Base-by-base conservation (phyloP, 2,888 invertebrate species). In the Acanthosepion pharaonis region DNA sequence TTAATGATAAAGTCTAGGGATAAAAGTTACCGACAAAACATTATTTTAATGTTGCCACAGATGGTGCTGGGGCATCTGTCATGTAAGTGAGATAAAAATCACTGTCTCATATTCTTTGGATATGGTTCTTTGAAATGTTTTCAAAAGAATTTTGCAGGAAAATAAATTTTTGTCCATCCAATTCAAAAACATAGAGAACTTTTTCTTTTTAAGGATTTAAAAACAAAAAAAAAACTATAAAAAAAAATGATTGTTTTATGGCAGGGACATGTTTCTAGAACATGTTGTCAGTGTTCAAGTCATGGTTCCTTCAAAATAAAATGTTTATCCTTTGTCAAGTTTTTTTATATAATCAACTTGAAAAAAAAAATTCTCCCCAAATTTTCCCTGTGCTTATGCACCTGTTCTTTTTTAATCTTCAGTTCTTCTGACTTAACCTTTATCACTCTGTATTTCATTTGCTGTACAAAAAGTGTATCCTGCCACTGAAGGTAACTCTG, bases 111-210 rank as follows among this genome's bases (percentile, higher is more conserved):
- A 78, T 78, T 78, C 18, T 78, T n/a, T 9, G 78, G 78, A 78
- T n/a, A 78, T 78, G 78, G 78, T 78, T 78, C 78, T 11, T 78
- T 78, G n/a, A 78, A n/a, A 78, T 78, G n/a, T 33, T 78, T 11
- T 78, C n/a, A 33, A n/a, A 78, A 78, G 4, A 15, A 78, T n/a
- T 78, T 78, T 78, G 78, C 78, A 78, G 78, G 78, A n/a, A 78
- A 78, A 78, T 78, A 78, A 78, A 78, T 78, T 78, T 78, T n/a
- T 78, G n/a, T 78, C 78, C 78, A n/a, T 78, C 78, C 78, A 78
- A 15, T 78, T 78, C n/a, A n/a, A 78, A 78, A 78, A 78, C 33
- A n/a, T 9, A n/a, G n/a, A n/a, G 9, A n/a, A n/a, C 15, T n/a
- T 33, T 78, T 33, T 78, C 18, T 78, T n/a, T 78, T 33, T 78